Base-by-base conservation (phyloP, 2,888 invertebrate genomes). In the Tachystola acroxantha region DNA sequence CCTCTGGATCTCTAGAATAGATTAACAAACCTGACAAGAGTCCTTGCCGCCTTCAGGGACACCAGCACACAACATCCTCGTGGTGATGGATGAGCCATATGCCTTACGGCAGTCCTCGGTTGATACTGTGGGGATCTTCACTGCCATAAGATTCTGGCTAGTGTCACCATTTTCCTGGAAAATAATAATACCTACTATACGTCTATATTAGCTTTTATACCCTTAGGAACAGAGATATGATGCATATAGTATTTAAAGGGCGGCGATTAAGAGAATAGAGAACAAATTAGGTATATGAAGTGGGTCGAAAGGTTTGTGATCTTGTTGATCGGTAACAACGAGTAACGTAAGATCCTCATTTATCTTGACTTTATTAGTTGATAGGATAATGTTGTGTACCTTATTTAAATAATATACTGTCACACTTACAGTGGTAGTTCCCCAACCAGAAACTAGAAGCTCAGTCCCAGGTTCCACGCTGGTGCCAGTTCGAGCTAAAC, bases 41-140 rank as follows among this genome's bases (percentile, higher is more conserved):
- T 85, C 84, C 44, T 76, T 77, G n/a, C 80, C 82, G 0, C 79
- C 82, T 47, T 64, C 58, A 5, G 70, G 55, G 0, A 61, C 39
- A 0, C 80, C 81, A 1, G 84, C 85, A 43, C 85, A 85, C 34
- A 82, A 54, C 79, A 81, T 82, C 29, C 71, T 57, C 0, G 46
- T 31, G 0, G 80, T 82, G 13, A 85, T 55, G 2, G 37, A 32
- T 10, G 29, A 31, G 0, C 50, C 50, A 31, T 72, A 73, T 0
- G 52, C 39, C 27, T 45, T 43, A 4, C 51, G 50, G 36, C 74
- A 76, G 0, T 62, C 54, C 1, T 48, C 47, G 1, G 39, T 51
- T 2, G 65, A 50, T 0, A 72, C 55, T 0, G 57, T 50, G 1
- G 64, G 56, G 1, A 76, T 53, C 11, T 46, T 46, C 0, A 70